phyloP scores from a whole-genome alignment of 2,113 vertebrate species.

The Lasiurus borealis region DNA sequence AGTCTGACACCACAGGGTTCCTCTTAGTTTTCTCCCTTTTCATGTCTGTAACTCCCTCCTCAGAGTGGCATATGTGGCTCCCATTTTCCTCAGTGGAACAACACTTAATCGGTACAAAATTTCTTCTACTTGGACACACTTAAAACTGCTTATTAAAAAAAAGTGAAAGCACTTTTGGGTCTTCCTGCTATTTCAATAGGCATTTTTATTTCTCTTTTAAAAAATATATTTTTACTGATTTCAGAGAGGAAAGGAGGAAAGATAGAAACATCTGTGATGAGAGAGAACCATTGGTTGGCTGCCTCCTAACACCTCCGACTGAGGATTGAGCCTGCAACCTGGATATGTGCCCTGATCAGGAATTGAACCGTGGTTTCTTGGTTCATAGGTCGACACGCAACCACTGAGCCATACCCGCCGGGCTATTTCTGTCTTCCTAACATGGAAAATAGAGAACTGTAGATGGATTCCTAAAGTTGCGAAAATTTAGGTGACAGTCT shows the following conservation, averaged over 20 bases:
- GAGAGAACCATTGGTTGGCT: not conserved
- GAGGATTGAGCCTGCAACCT: no score
- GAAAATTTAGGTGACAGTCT: not conserved
- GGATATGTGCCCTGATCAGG: no score
- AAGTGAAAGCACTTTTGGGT: not conserved
- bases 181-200: conserved; percentile 31
- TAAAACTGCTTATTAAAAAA: conserved; percentile 22
- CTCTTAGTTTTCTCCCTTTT: not conserved
- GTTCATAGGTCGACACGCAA: not conserved
- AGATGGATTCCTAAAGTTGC: not conserved
- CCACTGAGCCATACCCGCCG: not conserved
- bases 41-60: not conserved
- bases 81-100: not conserved
- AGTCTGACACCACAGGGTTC: not conserved
- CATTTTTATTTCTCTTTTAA: conserved; percentile 23
- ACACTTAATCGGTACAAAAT: not conserved
- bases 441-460: not conserved
- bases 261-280: not conserved
- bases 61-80: not conserved
- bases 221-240: not conserved
- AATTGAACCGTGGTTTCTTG: no score
- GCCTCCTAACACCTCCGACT: no score
- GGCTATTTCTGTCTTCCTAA: not conserved
- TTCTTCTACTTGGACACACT: not conserved
- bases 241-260: not conserved